Evolutionary conservation across 2,797 vertebrate genomes (phyloP).

Genomic region (Sciaenops ocellatus): DNA sequence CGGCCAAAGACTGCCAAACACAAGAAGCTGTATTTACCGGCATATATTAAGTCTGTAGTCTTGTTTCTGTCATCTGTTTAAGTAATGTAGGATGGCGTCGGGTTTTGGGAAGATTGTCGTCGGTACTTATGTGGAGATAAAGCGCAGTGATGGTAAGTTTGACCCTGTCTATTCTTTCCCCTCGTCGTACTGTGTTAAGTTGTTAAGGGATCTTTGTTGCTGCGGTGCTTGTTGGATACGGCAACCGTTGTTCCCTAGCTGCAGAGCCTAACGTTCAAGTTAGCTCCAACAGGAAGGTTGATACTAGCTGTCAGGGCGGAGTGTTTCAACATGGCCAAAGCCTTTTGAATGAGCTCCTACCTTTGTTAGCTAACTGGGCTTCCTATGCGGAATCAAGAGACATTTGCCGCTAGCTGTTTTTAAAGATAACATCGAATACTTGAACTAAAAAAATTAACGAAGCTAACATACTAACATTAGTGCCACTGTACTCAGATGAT

Average conservation of each 20-base stretch:
- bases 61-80: conserved; percentile 43
- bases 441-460: rapidly evolving
- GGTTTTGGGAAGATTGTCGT: conserved; percentile 95
- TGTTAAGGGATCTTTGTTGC: conserved; percentile 81
- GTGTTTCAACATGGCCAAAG: conserved; percentile 54
- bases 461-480: not conserved
- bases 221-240: conserved; percentile 67
- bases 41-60: conserved; percentile 39
- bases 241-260: conserved; percentile 66
- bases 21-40: conserved; percentile 54
- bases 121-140: conserved; percentile 96
- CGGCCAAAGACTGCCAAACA: conserved; percentile 59
- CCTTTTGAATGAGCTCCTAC: conserved; percentile 61
- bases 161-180: conserved; percentile 33
- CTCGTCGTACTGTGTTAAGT: conserved; percentile 55
- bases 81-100: conserved; percentile 90
- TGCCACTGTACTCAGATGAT: not conserved
- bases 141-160: conserved; percentile 96
- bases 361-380: conserved; percentile 63
- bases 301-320: conserved; percentile 62
- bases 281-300: conserved; percentile 38
- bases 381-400: not conserved
- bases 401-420: not conserved
- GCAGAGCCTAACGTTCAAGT: conserved; percentile 42
- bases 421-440: not conserved